Evolutionary conservation across 2,113 vertebrate genomes (phyloP), one percentile per base, ranked within the genome.

Genomic region (Rhinopomastus cyanomelas): DNA sequence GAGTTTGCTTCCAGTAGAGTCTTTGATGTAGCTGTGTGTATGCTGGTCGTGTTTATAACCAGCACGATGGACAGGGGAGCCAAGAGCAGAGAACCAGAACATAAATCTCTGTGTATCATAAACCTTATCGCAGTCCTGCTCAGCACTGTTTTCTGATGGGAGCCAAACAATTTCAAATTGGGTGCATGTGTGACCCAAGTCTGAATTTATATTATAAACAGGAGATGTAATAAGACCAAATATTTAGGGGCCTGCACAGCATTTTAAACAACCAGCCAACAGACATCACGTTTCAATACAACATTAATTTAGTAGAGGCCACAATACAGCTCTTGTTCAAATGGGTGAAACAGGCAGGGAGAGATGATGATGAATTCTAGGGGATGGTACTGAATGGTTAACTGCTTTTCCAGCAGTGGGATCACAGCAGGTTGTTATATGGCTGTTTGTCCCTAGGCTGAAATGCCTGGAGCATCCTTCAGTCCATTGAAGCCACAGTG

Each of bases 151-250:
- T 88, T 79, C 8, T 48, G 32, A 46, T 86, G 39, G 56, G 74
- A 91, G 93, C 72, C 72, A 95, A 86, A 59, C 67, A 42, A 74
- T 71, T 89, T 81, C 48, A 56, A 80, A 92, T 11, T 26, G 76
- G 32, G 91, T 94, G 85, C 76, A 75, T 85, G 61, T 71, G 89
- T 71, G 89, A 83, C 53, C 3, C 0, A 23, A 49, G 69, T 49
- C 71, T 93, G 84, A 65, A 55, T 92, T 90, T 42, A 17, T 87
- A 42, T n/a, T 69, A 51, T 95, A 93, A 90, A 90, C 91, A 85
- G 15, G 8, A 68, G 84, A 69, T 34, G 39, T 57, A 72, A 0
- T 32, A 18, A 96, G 87, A 83, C 60, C 87, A 91, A 93, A 94
- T 91, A 89, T 93, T 91, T 94, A 68, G 68, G 67, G 25, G 21